Evolutionary conservation across 2,797 vertebrate species (phyloP), one percentile per base, ranked within the genome.

Genomic region (Natrix natrix): DNA sequence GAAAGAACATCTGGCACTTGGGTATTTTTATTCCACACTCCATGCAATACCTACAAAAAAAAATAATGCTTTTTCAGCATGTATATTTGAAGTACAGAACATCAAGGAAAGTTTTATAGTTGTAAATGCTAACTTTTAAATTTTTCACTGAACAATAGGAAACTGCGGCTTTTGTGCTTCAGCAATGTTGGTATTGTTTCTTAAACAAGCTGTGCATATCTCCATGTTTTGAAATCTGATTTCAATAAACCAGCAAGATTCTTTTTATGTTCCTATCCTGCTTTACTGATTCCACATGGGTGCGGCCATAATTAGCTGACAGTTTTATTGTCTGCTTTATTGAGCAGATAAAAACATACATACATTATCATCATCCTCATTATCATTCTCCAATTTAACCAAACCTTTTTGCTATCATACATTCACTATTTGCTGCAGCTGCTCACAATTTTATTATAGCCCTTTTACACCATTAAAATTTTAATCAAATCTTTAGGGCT

Each of bases 1-100:
- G 78, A 92, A 88, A 87, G 92, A 93, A 74, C 59, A 93, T 88
- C 90, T 88, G 17, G 74, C 60, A 56, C 83, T 66, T 90, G 43
- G 90, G 54, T 28, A n/a, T 66, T 92, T 17, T 92, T 94, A 92
- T 92, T 87, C 37, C 90, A 7, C 1, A 16, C 2, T 92, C 22
- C 57, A 28, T 52, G 1, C 90, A 91, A 55, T 88, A 54, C 88
- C 90, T 74, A 92, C n/a, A 87, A 24, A 83, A 83, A 43, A 91
- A 90, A 37, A 57, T 10, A 10, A 20, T 5, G 54, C 86, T 88
- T 88, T 92, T n/a, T 87, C 61, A 61, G 61, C 28, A 16, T 90
- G 63, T 63, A 86, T 11, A 32, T 56, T 69, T 63, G 37, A 86
- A 63, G 6, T 87, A n/a, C 13, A 37, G 37, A 61, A 37, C 61